These are phyloP conservation scores for Crocodylus rhombifer DNA, from an alignment of 2,797 vertebrate species.

Conservation along the genomic window DNA sequence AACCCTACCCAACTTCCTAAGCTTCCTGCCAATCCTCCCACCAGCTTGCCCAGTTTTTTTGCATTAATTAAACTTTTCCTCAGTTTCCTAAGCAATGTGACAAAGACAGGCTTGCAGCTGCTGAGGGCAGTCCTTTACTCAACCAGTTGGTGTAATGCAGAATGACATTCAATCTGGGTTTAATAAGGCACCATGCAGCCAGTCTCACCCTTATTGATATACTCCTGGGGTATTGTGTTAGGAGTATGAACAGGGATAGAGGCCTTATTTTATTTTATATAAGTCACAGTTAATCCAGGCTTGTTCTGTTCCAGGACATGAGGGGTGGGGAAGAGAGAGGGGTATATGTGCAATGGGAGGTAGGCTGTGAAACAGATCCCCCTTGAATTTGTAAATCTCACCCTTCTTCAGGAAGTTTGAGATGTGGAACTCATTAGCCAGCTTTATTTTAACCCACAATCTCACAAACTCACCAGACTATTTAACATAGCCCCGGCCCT, in stretches of 20 bases:
- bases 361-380: background rate
- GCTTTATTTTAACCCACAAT: background rate
- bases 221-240: slow-evolving; percentile 11
- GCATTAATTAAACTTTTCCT: background rate
- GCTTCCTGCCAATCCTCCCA: slow-evolving; percentile 21
- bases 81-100: background rate
- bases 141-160: background rate
- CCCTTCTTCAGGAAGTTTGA: background rate
- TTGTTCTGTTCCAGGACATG: background rate
- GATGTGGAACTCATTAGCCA: background rate
- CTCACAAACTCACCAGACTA: background rate
- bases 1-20: slow-evolving; percentile 22
- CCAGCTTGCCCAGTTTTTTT: slow-evolving; percentile 20
- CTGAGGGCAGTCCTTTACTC: background rate
- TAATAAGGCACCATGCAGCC: background rate
- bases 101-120: background rate
- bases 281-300: background rate
- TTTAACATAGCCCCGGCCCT: background rate
- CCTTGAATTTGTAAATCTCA: background rate
- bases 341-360: slow-evolving; percentile 9
- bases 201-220: slow-evolving; percentile 38
- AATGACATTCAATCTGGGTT: background rate
- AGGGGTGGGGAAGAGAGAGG: background rate
- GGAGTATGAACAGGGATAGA: background rate
- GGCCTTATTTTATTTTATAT: background rate